phyloP scores from a whole-genome alignment of 2,797 vertebrate species.

The Nothura maculosa region DNA sequence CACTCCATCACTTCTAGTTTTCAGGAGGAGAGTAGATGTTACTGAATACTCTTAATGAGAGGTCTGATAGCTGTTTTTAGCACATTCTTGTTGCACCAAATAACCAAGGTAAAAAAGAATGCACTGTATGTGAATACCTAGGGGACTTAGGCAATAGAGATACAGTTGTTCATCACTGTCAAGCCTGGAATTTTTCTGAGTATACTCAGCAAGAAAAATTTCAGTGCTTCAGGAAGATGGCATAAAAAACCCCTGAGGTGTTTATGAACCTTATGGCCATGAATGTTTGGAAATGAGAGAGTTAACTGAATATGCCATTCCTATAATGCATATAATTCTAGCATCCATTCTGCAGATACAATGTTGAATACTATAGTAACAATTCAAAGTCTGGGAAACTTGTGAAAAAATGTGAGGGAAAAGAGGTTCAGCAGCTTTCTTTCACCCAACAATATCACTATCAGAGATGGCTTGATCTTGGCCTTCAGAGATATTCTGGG shows the following conservation, averaged over 20 bases:
- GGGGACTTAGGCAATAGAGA: neutral
- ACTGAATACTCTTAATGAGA: neutral
- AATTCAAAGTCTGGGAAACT: neutral
- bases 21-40: neutral
- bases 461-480: neutral
- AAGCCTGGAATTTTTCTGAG: neutral
- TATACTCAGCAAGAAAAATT: neutral
- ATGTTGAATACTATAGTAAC: neutral
- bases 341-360: neutral
- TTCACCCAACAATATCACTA: neutral
- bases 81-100: neutral
- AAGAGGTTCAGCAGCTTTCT: fast-evolving
- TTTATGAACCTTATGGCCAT: neutral
- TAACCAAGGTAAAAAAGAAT: neutral
- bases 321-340: neutral
- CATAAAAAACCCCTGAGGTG: neutral
- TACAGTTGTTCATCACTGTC: neutral
- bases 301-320: neutral
- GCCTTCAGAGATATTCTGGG: neutral
- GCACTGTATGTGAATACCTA: neutral
- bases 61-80: neutral
- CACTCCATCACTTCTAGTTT: neutral
- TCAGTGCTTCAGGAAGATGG: neutral
- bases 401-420: neutral
- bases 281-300: neutral